Conservation (phyloP, 2,113 vertebrate species). For the Mormyrus lacerda region DNA sequence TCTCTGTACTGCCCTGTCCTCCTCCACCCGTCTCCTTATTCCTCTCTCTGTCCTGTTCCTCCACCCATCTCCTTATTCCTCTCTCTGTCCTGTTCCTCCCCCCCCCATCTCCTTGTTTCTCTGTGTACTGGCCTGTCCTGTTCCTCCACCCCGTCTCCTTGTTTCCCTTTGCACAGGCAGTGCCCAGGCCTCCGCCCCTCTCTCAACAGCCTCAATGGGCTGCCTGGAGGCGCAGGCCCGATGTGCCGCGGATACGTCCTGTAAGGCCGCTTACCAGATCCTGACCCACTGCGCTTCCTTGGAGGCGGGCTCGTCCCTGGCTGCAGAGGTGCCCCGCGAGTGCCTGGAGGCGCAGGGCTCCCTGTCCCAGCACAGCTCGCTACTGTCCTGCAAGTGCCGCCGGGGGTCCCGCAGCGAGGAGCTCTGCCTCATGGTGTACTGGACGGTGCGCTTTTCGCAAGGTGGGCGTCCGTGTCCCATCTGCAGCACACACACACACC, state of each 20-base stretch:
- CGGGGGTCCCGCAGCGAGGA: constrained; percentile 75
- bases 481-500: background rate
- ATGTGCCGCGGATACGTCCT: constrained; percentile 62
- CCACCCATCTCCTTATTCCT: background rate
- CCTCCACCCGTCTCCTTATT: too few species aligned
- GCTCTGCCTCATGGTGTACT: constrained; percentile 78
- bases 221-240: constrained; percentile 67
- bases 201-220: constrained; percentile 38
- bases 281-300: constrained; percentile 68
- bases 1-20: too few species aligned
- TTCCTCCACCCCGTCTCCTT: background rate
- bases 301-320: constrained; percentile 40
- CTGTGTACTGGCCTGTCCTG: background rate
- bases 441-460: constrained; percentile 72
- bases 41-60: too few species aligned
- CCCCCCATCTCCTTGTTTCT: background rate
- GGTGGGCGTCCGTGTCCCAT: constrained; percentile 54
- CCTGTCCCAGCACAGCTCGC: constrained; percentile 58
- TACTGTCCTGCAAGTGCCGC: constrained; percentile 77
- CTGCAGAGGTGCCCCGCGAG: constrained; percentile 46
- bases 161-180: constrained; percentile 10
- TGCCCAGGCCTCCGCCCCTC: constrained; percentile 27
- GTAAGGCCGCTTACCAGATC: constrained; percentile 64
- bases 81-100: background rate
- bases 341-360: constrained; percentile 69